Evolutionary conservation across 2,113 vertebrate species (phyloP).

Genomic region (Capra hircus): DNA sequence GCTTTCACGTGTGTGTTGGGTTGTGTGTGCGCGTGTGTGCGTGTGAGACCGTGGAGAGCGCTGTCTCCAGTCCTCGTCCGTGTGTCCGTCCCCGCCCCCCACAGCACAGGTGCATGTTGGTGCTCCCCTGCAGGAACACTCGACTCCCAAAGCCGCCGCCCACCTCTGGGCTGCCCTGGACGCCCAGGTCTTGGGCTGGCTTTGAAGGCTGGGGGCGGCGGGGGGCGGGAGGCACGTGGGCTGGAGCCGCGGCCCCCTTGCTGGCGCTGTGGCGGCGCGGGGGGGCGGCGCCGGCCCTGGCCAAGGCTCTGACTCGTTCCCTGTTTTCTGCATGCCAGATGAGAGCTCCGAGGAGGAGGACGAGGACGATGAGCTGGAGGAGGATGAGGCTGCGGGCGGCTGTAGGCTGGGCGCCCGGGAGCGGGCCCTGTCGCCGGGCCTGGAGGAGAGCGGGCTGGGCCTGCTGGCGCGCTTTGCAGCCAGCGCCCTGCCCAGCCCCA

Average conservation of each 20-base stretch:
- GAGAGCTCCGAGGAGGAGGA: constrained; percentile 86
- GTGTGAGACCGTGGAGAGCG: constrained; percentile 41
- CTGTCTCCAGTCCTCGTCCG: constrained; percentile 69
- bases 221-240: not conserved
- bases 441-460: constrained; percentile 95
- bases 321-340: constrained; percentile 84
- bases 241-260: not conserved
- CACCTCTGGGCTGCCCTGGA: constrained; percentile 2
- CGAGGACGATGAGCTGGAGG: constrained; percentile 72
- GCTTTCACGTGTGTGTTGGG: constrained; percentile 44
- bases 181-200: not conserved
- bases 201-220: not conserved
- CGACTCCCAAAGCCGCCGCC: constrained; percentile 22
- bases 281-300: accelerated
- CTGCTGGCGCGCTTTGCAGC: constrained; percentile 94
- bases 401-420: constrained; percentile 81
- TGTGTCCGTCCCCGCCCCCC: constrained; percentile 69
- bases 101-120: constrained; percentile 70
- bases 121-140: constrained; percentile 73
- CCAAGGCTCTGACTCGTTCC: constrained; percentile 55
- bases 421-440: constrained; percentile 78
- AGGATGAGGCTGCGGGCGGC: constrained; percentile 82
- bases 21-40: not conserved
- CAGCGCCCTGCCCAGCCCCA: constrained; percentile 89
- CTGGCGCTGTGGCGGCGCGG: not conserved